Percentiles rank a stretch among this genome's conserved stretches.
phyloP scores from a whole-genome alignment of 2,797 vertebrate species.

The Cetoscarus ocellatus region DNA sequence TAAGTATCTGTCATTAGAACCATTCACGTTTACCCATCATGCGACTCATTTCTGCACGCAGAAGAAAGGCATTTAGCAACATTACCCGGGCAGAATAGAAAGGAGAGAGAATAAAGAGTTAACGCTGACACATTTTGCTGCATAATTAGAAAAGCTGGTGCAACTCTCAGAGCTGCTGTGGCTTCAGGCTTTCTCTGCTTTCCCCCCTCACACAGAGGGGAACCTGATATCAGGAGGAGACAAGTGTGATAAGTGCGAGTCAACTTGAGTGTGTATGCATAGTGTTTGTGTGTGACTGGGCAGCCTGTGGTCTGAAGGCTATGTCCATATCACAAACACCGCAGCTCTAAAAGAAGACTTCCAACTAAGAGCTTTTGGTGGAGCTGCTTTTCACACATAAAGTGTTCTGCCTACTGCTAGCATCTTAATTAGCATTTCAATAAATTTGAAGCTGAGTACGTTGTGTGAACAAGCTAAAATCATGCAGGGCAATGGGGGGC shows the following conservation, averaged over 20 bases:
- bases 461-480: conserved; percentile 53
- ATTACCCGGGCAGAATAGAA: conserved; percentile 58
- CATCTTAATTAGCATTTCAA: conserved; percentile 63
- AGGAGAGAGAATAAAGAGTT: conserved; percentile 70
- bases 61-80: conserved; percentile 57
- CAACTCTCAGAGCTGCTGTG: conserved; percentile 53
- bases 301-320: conserved; percentile 37
- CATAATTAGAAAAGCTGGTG: conserved; percentile 73
- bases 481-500: conserved; percentile 47
- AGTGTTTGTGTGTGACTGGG: conserved; percentile 8
- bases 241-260: conserved; percentile 51
- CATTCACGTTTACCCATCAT: conserved; percentile 51
- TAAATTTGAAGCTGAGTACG: conserved; percentile 50
- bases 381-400: conserved; percentile 32
- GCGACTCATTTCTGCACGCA: conserved; percentile 39
- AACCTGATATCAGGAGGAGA: conserved; percentile 60
- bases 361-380: conserved; percentile 15
- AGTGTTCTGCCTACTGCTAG: conserved; percentile 33
- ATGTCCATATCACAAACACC: conserved; percentile 27
- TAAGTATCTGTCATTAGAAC: conserved; percentile 41
- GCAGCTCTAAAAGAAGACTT: conserved; percentile 41
- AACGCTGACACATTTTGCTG: conserved; percentile 65
- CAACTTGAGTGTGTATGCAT: conserved; percentile 9
- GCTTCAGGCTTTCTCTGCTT: conserved; percentile 54
- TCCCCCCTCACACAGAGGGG: conserved; percentile 4